phyloP scores from a whole-genome alignment of 2,797 vertebrate genomes.

The Pygocentrus nattereri region DNA sequence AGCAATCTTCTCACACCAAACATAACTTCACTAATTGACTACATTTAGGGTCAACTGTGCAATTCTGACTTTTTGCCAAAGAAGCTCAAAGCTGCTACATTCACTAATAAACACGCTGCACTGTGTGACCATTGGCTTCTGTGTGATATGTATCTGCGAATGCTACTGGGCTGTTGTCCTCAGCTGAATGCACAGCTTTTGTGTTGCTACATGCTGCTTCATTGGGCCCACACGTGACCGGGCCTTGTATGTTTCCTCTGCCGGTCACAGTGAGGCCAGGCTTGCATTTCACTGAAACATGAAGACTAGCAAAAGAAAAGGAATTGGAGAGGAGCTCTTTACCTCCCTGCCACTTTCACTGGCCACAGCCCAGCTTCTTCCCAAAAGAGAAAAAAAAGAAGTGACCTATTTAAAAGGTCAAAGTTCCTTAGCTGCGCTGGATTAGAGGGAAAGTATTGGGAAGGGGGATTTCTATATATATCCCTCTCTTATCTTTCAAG shows the following conservation, averaged over 20 bases:
- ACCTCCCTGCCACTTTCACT: slow-evolving; percentile 19
- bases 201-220: slow-evolving; percentile 22
- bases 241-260: slow-evolving; percentile 42
- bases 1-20: no score
- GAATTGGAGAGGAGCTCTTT: slow-evolving; percentile 29
- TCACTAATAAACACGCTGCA: background rate
- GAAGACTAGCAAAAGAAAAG: slow-evolving; percentile 24
- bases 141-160: background rate
- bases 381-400: slow-evolving; percentile 61
- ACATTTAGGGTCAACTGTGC: background rate
- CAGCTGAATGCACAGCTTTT: slow-evolving; percentile 21
- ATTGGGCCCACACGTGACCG: slow-evolving; percentile 21
- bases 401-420: slow-evolving; percentile 80
- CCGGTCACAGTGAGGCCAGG: slow-evolving; percentile 33
- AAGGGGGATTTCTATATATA: slow-evolving; percentile 70
- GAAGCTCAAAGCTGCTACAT: background rate
- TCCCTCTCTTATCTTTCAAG: slow-evolving; percentile 72
- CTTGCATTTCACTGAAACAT: slow-evolving; percentile 43
- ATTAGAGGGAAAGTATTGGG: slow-evolving; percentile 75
- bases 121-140: slow-evolving; percentile 7
- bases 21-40: background rate
- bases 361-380: slow-evolving; percentile 45
- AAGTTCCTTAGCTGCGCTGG: slow-evolving; percentile 71
- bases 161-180: slow-evolving; percentile 9
- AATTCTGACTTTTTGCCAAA: background rate